phyloP scores from a whole-genome alignment of 2,797 vertebrate species.

The Kryptolebias ocellatus region DNA sequence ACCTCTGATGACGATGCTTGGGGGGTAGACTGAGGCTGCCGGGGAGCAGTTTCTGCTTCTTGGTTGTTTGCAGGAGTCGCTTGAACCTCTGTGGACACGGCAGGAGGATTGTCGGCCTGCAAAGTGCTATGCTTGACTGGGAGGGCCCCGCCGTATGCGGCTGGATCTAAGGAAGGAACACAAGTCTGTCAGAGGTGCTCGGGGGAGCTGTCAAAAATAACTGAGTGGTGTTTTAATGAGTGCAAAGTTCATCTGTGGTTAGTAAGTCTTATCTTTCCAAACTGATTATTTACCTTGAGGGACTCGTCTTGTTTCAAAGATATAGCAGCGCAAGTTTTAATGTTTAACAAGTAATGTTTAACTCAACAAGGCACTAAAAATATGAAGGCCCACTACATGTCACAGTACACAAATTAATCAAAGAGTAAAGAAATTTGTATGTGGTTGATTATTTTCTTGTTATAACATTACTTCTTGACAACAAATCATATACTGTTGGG shows the following conservation, averaged over 20 bases:
- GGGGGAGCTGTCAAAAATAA: slow-evolving; percentile 31
- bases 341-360: slow-evolving; percentile 34
- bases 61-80: slow-evolving; percentile 9
- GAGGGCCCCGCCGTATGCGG: slow-evolving; percentile 26
- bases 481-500: too few relatives aligned
- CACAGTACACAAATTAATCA: not conserved
- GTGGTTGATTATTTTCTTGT: too few relatives aligned
- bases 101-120: not conserved
- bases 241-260: slow-evolving; percentile 55
- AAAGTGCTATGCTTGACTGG: slow-evolving; percentile 37
- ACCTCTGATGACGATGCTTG: slow-evolving; percentile 68
- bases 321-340: not conserved
- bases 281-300: slow-evolving; percentile 44
- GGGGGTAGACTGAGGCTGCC: slow-evolving; percentile 54
- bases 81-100: slow-evolving; percentile 24
- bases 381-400: not conserved
- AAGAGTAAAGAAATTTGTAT: too few relatives aligned
- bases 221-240: slow-evolving; percentile 39
- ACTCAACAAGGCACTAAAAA: slow-evolving; percentile 13
- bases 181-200: slow-evolving; percentile 52
- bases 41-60: slow-evolving; percentile 38
- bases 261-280: slow-evolving; percentile 37
- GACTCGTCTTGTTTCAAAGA: slow-evolving; percentile 15
- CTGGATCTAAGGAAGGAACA: slow-evolving; percentile 77
- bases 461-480: too few relatives aligned